Evolutionary conservation across 2,888 invertebrate genomes (phyloP), one percentile per base, ranked within the genome.

Genomic region (Nemapogon koenigi): DNA sequence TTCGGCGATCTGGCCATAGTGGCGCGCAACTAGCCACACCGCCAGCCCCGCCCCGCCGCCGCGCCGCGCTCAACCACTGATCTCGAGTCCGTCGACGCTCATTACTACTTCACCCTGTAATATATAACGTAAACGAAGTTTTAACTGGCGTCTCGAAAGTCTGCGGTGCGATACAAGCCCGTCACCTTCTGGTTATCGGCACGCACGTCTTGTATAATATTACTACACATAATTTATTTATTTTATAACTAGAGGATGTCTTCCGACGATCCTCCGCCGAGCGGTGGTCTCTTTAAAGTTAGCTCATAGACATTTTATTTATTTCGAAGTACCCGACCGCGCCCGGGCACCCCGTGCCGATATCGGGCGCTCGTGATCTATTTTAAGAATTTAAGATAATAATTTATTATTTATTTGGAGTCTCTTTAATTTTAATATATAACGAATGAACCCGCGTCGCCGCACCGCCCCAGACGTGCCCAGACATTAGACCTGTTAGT

Each of bases 321-420:
- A 76, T 76, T 75, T 72, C 62, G 60, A 71, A 70, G 72, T 71
- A 75, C 75, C 76, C 69, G 55, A 62, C 69, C 72, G 75, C 75
- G 73, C 75, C 73, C 72, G 76, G 73, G n/a, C n/a, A n/a, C 68
- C 65, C 66, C 68, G 73, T 68, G 68, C 76, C 76, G 76, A 70
- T 71, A 73, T 75, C 72, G 71, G 76, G 76, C 78, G 72, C 75
- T 75, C 78, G 78, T 78, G 76, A 76, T 78, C 75, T 78, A 78
- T 71, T 72, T 78, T 76, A 76, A 76, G 76, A 68, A 62, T 72
- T 72, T 76, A 78, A 76, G 75, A 67, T 78, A 78, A 75, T 78
- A 78, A 78, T 76, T 78, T 78, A 78, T 78, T 78, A 78, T 78
- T 78, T 78, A 78, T 78, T 78, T 73, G 66, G 76, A 78, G 76